A percentile compares a stretch with the other conserved stretches of the same genome.
These are phyloP conservation scores for Neocrepidodera transversa DNA, from an alignment of 2,888 invertebrate genomes.

Conservation along the genomic window DNA sequence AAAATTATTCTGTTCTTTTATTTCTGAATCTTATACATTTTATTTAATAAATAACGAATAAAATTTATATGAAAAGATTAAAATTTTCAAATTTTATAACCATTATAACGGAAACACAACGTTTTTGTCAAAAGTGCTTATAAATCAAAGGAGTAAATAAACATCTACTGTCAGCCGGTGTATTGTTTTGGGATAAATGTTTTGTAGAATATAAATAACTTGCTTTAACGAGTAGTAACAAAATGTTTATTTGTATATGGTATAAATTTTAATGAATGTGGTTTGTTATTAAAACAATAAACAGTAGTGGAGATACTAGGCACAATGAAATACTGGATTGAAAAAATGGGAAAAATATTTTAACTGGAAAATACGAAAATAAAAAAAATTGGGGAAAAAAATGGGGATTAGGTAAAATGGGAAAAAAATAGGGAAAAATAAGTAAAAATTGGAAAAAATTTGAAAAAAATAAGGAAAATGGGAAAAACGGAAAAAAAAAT, in stretches of 20 bases:
- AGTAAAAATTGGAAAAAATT: background rate
- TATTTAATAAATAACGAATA: too few relatives aligned
- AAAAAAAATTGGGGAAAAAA: too few relatives aligned
- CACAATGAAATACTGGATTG: background rate
- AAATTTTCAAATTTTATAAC: too few relatives aligned
- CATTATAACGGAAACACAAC: background rate
- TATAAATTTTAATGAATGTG: constrained; percentile 12
- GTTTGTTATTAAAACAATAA: background rate
- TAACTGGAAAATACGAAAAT: too few relatives aligned
- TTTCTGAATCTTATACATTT: too few relatives aligned
- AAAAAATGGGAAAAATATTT: background rate
- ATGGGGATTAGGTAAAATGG: too few relatives aligned
- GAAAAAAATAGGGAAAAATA: background rate
- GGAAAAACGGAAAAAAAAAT: too few relatives aligned
- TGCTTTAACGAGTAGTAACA: constrained; percentile 7
- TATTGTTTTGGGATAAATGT: constrained; percentile 11
- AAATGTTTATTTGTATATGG: constrained; percentile 9
- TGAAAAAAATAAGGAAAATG: too few relatives aligned
- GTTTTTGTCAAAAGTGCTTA: constrained; percentile 1
- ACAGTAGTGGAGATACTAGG: background rate
- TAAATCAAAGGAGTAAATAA: constrained; percentile 11
- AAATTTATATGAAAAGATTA: too few relatives aligned
- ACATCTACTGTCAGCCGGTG: constrained; percentile 5
- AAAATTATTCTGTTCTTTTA: too few relatives aligned
- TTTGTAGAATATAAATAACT: constrained; percentile 12